phyloP scores from a whole-genome alignment of 2,113 vertebrate species.

The Thamnophis sirtalis region DNA sequence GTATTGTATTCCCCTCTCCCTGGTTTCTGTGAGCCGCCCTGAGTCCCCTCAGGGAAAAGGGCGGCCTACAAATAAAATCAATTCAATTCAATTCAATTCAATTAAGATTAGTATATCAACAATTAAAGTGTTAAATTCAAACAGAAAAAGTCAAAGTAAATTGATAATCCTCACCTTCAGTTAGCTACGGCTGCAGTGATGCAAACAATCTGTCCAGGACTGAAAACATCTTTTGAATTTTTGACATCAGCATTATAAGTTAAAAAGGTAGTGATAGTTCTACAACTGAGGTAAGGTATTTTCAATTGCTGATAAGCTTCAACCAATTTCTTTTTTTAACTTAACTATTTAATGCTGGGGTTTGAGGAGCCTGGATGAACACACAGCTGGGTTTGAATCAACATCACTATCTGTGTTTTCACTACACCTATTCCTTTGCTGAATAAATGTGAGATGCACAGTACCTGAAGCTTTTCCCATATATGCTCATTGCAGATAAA shows the following conservation, averaged over 20 bases:
- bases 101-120: not conserved
- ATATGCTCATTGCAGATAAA: not conserved
- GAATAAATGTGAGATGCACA: not conserved
- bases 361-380: not conserved
- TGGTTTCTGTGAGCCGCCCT: too few relatives aligned
- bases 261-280: not conserved
- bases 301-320: not conserved
- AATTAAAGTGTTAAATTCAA: not conserved
- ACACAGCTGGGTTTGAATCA: not conserved
- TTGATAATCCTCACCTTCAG: not conserved
- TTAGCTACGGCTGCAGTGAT: not conserved
- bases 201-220: not conserved
- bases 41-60: too few relatives aligned
- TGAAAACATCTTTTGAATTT: not conserved
- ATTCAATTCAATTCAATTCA: conserved; percentile 6
- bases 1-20: too few relatives aligned
- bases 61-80: too few relatives aligned
- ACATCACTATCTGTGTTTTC: not conserved
- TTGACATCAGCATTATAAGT: not conserved
- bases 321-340: not conserved
- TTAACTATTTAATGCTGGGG: not conserved
- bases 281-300: not conserved
- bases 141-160: not conserved
- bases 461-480: not conserved
- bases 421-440: not conserved